phyloP scores from a whole-genome alignment of 2,888 invertebrate species.

The Scaptodrosophila latifasciaeformis region DNA sequence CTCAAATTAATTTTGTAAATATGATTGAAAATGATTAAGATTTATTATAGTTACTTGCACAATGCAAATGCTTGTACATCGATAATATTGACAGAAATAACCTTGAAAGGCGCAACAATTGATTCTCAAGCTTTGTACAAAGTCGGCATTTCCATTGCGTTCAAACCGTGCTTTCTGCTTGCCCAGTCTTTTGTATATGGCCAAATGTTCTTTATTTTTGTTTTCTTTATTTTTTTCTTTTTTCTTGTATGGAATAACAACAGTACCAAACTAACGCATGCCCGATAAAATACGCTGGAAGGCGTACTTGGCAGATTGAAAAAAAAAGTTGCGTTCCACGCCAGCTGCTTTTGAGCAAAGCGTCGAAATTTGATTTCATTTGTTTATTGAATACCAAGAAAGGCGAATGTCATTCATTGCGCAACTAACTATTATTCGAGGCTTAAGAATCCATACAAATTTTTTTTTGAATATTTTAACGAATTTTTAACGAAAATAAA shows the following conservation, averaged over 20 bases:
- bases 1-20: no score
- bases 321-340: conserved; percentile 26
- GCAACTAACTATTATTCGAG: neutral
- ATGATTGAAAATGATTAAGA: no score
- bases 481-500: neutral
- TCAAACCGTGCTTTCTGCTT: no score
- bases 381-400: conserved; percentile 30
- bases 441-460: conserved; percentile 39
- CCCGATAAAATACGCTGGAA: conserved; percentile 34
- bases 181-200: neutral
- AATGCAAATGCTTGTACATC: neutral
- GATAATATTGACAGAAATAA: neutral
- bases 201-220: neutral
- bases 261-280: conserved; percentile 30
- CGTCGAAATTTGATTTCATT: conserved; percentile 21
- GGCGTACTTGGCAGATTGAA: conserved; percentile 4
- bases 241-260: neutral
- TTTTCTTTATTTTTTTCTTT: neutral
- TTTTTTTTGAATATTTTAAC: conserved; percentile 7
- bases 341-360: conserved; percentile 5
- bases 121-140: neutral
- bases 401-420: conserved; percentile 19
- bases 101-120: neutral
- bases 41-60: no score
- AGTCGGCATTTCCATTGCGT: neutral